phyloP scores from a whole-genome alignment of 2,888 invertebrate genomes.

The Chironomus tentans region DNA sequence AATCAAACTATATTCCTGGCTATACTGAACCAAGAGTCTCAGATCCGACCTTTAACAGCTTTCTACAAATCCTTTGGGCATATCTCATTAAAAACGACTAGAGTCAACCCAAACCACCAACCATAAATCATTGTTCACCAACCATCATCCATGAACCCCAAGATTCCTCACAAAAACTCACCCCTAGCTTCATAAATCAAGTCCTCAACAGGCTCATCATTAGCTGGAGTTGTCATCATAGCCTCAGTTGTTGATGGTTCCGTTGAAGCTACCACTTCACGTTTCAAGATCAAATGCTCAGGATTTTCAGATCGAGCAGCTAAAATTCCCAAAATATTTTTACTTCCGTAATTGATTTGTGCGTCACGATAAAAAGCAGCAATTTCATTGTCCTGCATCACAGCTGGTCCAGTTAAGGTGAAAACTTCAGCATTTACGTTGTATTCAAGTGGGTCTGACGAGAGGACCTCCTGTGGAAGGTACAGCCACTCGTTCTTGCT shows the following conservation, averaged over 20 bases:
- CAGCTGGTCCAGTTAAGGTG: conserved; percentile 49
- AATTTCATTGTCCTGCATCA: conserved; percentile 52
- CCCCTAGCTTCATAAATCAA: conserved; percentile 49
- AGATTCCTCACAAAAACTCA: conserved; percentile 33
- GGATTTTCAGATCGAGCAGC: conserved; percentile 40
- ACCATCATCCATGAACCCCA: too few species aligned
- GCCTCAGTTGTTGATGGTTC: conserved; percentile 5
- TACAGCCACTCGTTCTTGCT: conserved; percentile 46
- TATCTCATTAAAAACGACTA: too few species aligned
- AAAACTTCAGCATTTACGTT: conserved; percentile 55
- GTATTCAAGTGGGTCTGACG: conserved; percentile 51
- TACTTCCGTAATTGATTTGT: conserved; percentile 49
- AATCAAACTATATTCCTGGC: too few species aligned
- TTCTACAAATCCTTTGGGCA: too few species aligned
- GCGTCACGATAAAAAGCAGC: conserved; percentile 50
- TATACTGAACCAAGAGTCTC: too few species aligned
- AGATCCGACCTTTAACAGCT: too few species aligned
- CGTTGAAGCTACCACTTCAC: conserved; percentile 31
- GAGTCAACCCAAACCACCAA: too few species aligned
- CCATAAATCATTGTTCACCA: too few species aligned
- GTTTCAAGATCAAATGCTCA: conserved; percentile 38
- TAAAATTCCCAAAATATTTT: conserved; percentile 49
- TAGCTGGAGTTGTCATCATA: conserved; percentile 36
- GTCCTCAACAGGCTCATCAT: conserved; percentile 37
- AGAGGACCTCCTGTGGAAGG: conserved; percentile 49